Evolutionary conservation across 2,113 vertebrate species (phyloP).

Genomic region (Lota lota): DNA sequence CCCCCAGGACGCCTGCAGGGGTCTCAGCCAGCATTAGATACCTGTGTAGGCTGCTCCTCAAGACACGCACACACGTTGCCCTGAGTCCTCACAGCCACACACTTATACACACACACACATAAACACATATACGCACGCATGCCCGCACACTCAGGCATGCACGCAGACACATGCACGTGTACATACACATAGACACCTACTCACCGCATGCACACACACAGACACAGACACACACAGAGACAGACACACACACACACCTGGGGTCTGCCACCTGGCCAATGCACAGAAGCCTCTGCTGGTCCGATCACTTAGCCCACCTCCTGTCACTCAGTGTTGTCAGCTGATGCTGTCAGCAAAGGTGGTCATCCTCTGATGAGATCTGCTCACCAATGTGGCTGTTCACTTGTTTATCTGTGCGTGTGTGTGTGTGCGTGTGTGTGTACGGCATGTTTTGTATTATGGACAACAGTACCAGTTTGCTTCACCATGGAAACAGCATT

Average conservation of each 20-base stretch:
- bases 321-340: constrained; percentile 54
- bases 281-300: constrained; percentile 36
- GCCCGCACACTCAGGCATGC: background rate
- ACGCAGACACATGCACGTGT: constrained; percentile 3
- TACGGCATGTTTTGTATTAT: too few relatives aligned
- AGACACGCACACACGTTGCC: constrained; percentile 38
- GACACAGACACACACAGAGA: constrained; percentile 7
- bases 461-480: too few relatives aligned
- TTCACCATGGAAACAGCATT: too few relatives aligned
- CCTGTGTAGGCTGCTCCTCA: constrained; percentile 53
- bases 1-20: constrained; percentile 60
- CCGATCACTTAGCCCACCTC: constrained; percentile 47
- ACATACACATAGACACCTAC: background rate
- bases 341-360: constrained; percentile 53
- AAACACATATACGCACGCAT: constrained; percentile 22
- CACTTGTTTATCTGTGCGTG: too few relatives aligned
- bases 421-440: too few relatives aligned
- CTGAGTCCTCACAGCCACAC: constrained; percentile 10
- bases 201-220: constrained; percentile 1
- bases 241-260: constrained; percentile 25
- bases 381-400: too few relatives aligned
- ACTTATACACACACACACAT: constrained; percentile 18
- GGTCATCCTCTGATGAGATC: constrained; percentile 30
- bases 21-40: constrained; percentile 60
- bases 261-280: constrained; percentile 59